These are phyloP conservation scores for Dinoponera quadriceps DNA, from an alignment of 1,140 invertebrate genomes.

Conservation along the genomic window DNA sequence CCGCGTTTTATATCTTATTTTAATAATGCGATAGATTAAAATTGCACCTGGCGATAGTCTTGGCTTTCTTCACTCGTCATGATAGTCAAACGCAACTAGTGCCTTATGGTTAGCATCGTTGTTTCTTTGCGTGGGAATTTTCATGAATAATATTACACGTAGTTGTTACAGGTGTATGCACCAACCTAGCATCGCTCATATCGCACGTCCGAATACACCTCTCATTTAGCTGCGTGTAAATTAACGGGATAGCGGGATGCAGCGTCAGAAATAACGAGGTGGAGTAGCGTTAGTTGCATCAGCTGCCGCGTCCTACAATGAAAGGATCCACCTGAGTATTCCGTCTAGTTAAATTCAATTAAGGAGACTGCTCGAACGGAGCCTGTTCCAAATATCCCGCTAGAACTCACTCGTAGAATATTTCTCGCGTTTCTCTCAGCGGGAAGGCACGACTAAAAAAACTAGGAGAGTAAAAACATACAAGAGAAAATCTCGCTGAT, in stretches of 20 bases:
- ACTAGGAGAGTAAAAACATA: no score
- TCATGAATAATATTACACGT: slow-evolving; percentile 4
- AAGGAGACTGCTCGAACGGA: slow-evolving; percentile 23
- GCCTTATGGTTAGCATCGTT: background rate
- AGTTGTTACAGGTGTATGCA: slow-evolving; percentile 6
- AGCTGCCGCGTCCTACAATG: slow-evolving; percentile 9
- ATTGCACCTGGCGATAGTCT: background rate
- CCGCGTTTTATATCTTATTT: no score
- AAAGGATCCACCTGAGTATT: slow-evolving; percentile 31
- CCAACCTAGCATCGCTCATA: background rate
- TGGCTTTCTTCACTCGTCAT: background rate
- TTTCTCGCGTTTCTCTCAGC: slow-evolving; percentile 20
- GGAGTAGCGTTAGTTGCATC: slow-evolving; percentile 16
- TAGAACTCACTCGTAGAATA: slow-evolving; percentile 18
- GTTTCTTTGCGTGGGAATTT: background rate
- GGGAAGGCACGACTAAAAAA: slow-evolving; percentile 34
- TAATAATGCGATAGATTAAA: no score
- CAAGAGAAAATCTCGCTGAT: background rate
- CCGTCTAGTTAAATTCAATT: slow-evolving; percentile 42
- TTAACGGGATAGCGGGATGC: slow-evolving; percentile 32
- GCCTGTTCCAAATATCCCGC: slow-evolving; percentile 17
- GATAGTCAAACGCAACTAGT: background rate
- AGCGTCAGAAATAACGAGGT: slow-evolving; percentile 24
- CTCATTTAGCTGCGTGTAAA: slow-evolving; percentile 30
- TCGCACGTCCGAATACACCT: background rate